Percentiles rank a stretch among this genome's conserved stretches.
These are phyloP conservation scores for Eledone cirrhosa DNA, from an alignment of 2,888 invertebrate species.

Conservation along the genomic window DNA sequence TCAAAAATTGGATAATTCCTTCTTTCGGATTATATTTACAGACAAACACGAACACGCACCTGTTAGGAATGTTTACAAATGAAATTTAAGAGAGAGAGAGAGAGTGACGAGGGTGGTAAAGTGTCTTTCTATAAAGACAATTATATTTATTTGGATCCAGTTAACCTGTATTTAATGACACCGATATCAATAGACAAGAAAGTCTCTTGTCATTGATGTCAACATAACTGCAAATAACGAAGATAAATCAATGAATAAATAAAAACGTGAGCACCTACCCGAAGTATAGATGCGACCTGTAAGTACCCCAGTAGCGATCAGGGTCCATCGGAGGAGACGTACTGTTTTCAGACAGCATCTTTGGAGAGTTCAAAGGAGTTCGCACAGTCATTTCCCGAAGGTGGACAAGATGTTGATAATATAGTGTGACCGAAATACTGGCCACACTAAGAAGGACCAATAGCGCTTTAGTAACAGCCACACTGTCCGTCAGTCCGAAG, in stretches of 20 bases:
- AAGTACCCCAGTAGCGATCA: slow-evolving; percentile 82
- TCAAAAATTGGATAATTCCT: too few species aligned
- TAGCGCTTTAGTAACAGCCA: neutral
- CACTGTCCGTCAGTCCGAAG: neutral
- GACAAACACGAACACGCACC: too few species aligned
- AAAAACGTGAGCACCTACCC: slow-evolving; percentile 12
- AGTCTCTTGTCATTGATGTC: too few species aligned
- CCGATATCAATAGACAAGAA: too few species aligned
- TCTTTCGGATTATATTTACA: too few species aligned
- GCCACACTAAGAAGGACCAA: neutral
- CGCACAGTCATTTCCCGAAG: slow-evolving; percentile 45
- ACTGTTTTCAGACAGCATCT: slow-evolving; percentile 49
- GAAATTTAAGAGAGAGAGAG: too few species aligned
- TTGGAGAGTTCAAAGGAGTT: slow-evolving; percentile 51
- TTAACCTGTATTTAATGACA: too few species aligned
- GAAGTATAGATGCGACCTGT: slow-evolving; percentile 68
- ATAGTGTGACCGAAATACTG: slow-evolving; percentile 60
- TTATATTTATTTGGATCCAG: too few species aligned
- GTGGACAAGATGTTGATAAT: slow-evolving; percentile 47
- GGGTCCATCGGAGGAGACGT: slow-evolving; percentile 48
- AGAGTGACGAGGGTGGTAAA: too few species aligned
- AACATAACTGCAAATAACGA: too few species aligned
- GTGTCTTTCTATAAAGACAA: too few species aligned
- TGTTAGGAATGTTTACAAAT: too few species aligned
- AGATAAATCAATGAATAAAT: neutral